Evolutionary conservation across 2,113 vertebrate genomes (phyloP), one percentile per base, ranked within the genome.

Genomic region (Microcebus murinus): DNA sequence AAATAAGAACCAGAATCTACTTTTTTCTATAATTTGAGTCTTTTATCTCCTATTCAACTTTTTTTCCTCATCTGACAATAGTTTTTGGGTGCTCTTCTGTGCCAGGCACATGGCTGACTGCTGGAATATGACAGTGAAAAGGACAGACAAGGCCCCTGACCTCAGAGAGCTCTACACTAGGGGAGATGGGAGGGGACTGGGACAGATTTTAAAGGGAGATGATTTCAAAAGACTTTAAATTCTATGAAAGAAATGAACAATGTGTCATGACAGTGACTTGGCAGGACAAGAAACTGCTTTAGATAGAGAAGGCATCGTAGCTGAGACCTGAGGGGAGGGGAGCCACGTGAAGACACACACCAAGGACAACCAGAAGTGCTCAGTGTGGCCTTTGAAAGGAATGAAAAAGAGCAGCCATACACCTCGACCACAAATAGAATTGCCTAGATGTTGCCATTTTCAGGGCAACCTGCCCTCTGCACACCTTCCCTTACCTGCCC

Each of bases 221-320:
- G 36, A 96, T 67, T 57, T 76, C 34, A 76, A 36, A 61, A 88
- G 3, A 10, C 45, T 82, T 94, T 73, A 59, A n/a, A 34, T 85
- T 42, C 86, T 76, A 4, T 31, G 55, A 82, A 81, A 61, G 59
- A 81, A 91, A 74, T 29, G 45, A 88, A 82, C 13, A 76, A 31
- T 52, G 36, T 39, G 17, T 77, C 39, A 18, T 42, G 73, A 71
- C 8, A 76, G 18, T 27, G 6, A 79, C 82, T 88, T 74, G 42
- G 50, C 36, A 74, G 39, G 63, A 89, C 18, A 79, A 84, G 55
- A 73, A 15, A 74, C 12, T 34, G 15, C 29, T n/a, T 90, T 76
- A 39, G 55, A 48, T 10, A 93, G 48, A 82, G 67, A 74, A 83
- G 23, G 15, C 70, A 67, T 90, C 80, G 92, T 65, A 52, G n/a